Evolutionary conservation across 2,113 vertebrate species (phyloP), one percentile per base, ranked within the genome.

Genomic region (Megaleporinus macrocephalus): DNA sequence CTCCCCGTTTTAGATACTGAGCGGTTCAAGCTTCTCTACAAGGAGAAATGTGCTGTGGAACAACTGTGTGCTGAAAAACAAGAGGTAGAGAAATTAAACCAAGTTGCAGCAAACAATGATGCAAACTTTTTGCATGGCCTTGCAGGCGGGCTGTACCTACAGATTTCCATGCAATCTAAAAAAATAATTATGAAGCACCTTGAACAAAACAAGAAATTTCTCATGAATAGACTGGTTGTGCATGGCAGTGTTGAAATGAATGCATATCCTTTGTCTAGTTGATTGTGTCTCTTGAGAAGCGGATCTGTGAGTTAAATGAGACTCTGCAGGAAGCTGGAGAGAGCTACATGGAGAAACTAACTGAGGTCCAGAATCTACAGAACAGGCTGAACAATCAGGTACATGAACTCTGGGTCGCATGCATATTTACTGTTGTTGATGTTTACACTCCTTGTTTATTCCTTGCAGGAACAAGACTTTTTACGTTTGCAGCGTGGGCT

Each of bases 21-120:
- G 22, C 81, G 70, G 33, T 86, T 57, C 33, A 81, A 87, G 24
- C 49, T 47, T 13, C 85, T 95, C 10, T 86, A 88, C 79, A 90
- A 85, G 78, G 92, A 93, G 12, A 94, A 93, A 86, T 88, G 88
- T 79, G 89, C 86, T 4, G 15, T 92, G 1, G 93, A 95, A 87
- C 90, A 88, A 24, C 90, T 94, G 12, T 95, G 94, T 76, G 88
- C 91, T 73, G 93, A 96, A 36, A 96, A 95, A 81, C 94, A 96
- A 73, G 88, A 96, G 95, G 96, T 97, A 94, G 41, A 5, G 15
- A 9, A 71, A 14, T 29, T 0, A 2, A 27, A 1, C 20, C 20
- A 55, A 55, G 20, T 55, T 22, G 4, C 49, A 44, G 30, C 24
- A 11, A 18, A n/a, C 13, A 16, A 12, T n/a, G 18, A 57, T 57